Base-by-base conservation (phyloP, 1,140 invertebrate species). In the Drosophila hydei region DNA sequence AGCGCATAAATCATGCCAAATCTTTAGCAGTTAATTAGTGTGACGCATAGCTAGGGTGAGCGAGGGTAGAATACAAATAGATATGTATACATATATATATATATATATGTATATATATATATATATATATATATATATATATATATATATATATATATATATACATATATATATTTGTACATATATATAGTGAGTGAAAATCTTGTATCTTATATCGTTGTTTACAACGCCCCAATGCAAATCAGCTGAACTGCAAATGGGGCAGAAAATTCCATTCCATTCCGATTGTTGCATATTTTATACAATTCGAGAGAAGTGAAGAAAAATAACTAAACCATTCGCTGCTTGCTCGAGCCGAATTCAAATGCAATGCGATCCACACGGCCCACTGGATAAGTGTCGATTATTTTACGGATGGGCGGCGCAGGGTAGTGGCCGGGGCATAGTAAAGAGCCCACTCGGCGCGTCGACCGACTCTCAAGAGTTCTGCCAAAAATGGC, bases 361-460 rank as follows among this genome's bases (percentile, higher is more conserved):
- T 70, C 60, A 64, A 70, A 70, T 70, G 60, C 67, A 70, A 64
- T 70, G 48, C 58, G 58, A 69, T 54, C 30, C 18, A 62, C 12
- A 30, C 12, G 3, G 4, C 12, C 21, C 21, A 4, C 52, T 67
- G 55, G 54, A 42, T 59, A 59, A 67, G 45, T 67, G 45, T 51
- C 21, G 43, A 25, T 67, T 33, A 11, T 58, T 52, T 60, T 60
- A 43, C 30, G 18, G 56, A n/a, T 40, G 38, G n/a, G 21, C 16
- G 14, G 38, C 4, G 14, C 6, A 0, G 0, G 38, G 38, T 7
- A 11, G n/a, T 40, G 38, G 38, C 12, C 38, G 38, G 14, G 38
- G 38, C 38, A 3, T n/a, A n/a, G 9, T 11, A 12, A 4, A 23
- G 21, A 9, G 33, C n/a, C 25, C 43, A 14, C 0, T 16, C 47